These are phyloP conservation scores for Amblyjoppa proteus DNA, from an alignment of 2,888 invertebrate species.

Conservation along the genomic window DNA sequence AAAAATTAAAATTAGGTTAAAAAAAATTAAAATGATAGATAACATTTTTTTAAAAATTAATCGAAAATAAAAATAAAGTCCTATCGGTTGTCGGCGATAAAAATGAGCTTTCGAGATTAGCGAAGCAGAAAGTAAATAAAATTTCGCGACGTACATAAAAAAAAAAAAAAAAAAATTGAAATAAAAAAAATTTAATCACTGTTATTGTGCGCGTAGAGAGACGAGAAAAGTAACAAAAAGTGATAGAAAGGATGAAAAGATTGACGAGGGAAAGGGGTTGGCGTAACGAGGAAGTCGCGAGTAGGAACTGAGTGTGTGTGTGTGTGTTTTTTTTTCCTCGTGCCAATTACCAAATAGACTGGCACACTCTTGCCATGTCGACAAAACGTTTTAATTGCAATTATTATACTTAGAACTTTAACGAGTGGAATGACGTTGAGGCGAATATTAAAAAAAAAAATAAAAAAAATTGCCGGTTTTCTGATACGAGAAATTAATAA, in stretches of 20 bases:
- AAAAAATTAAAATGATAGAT: neutral
- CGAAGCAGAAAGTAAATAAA: neutral
- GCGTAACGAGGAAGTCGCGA: slow-evolving; percentile 58
- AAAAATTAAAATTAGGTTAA: neutral
- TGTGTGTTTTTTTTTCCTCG: slow-evolving; percentile 62
- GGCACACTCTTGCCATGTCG: slow-evolving; percentile 63
- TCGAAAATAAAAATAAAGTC: neutral
- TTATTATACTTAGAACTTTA: neutral
- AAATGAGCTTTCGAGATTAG: neutral
- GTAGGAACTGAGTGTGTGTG: slow-evolving; percentile 45
- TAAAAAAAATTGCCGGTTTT: neutral
- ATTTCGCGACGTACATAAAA: neutral
- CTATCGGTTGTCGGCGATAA: neutral
- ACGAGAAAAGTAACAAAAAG: slow-evolving; percentile 15
- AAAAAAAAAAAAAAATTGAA: neutral
- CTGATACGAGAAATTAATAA: neutral
- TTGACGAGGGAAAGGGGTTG: slow-evolving; percentile 53
- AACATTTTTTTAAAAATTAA: neutral
- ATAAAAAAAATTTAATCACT: neutral
- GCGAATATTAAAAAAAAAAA: neutral
- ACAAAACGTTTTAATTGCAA: slow-evolving; percentile 33
- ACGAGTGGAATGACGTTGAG: neutral
- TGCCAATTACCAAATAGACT: slow-evolving; percentile 77
- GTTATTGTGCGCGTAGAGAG: neutral
- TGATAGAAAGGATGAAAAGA: slow-evolving; percentile 43